phyloP scores from a whole-genome alignment of 2,888 invertebrate genomes.

The Drosophila dives region DNA sequence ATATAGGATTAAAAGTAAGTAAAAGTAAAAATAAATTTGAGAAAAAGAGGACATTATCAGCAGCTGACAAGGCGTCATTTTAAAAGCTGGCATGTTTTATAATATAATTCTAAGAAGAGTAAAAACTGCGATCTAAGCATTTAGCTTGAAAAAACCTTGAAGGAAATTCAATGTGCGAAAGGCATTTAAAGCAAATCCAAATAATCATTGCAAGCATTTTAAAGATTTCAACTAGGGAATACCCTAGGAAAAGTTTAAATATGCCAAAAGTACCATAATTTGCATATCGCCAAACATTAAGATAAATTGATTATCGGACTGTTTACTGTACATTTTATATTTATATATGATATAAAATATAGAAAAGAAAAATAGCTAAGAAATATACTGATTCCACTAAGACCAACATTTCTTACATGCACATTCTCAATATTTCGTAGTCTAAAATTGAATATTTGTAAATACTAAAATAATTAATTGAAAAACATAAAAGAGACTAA shows the following conservation, averaged over 20 bases:
- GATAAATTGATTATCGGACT: not conserved
- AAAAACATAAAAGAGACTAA: not conserved
- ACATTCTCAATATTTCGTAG: not conserved
- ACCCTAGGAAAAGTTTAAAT: constrained; percentile 7
- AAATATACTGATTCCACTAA: not conserved
- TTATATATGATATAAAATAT: not conserved
- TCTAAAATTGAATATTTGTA: too few species aligned
- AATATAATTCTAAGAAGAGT: not conserved
- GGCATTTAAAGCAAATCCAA: constrained; percentile 32
- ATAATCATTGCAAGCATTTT: constrained; percentile 5
- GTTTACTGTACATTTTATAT: not conserved
- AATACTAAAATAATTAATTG: not conserved
- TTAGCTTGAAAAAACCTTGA: constrained; percentile 39
- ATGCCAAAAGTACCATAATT: not conserved
- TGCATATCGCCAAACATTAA: not conserved
- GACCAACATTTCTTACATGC: not conserved
- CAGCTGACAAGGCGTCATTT: constrained; percentile 62
- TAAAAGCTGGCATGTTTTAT: too few species aligned
- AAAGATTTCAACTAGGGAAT: not conserved
- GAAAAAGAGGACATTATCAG: constrained; percentile 31
- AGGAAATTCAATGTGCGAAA: constrained; percentile 45
- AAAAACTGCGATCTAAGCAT: constrained; percentile 39
- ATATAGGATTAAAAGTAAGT: constrained; percentile 21
- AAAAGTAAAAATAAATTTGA: not conserved
- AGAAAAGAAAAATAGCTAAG: not conserved